Conservation (phyloP, 37 sponge, comb jelly and placozoan genomes). For the Petrosia ficiformis region DNA sequence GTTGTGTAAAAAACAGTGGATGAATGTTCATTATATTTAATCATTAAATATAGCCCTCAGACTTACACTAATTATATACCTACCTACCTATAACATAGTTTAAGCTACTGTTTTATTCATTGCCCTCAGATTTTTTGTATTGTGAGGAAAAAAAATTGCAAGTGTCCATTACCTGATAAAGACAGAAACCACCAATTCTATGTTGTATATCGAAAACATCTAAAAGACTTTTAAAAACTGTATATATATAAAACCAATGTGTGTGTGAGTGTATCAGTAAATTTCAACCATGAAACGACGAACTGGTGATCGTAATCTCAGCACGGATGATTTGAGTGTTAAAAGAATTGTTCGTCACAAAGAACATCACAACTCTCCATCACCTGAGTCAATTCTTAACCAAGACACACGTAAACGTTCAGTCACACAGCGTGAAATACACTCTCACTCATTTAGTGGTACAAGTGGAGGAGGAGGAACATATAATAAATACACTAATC, state of each 20-base stretch:
- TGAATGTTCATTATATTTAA: too few relatives aligned
- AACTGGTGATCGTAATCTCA: not conserved
- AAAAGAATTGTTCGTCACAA: slow-evolving; percentile 59
- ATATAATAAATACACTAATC: not conserved
- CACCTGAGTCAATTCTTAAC: slow-evolving; percentile 5
- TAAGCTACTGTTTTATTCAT: not conserved
- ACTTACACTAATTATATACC: too few relatives aligned
- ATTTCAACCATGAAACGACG: slow-evolving; percentile 32
- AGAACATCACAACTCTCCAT: slow-evolving; percentile 5
- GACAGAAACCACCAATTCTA: too few relatives aligned
- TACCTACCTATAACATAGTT: not conserved
- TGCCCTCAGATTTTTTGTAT: not conserved
- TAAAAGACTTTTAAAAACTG: too few relatives aligned
- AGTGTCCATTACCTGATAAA: too few relatives aligned
- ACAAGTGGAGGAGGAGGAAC: not conserved
- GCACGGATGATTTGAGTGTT: not conserved
- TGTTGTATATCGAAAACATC: too few relatives aligned
- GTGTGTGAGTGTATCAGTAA: too few relatives aligned
- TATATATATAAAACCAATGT: too few relatives aligned
- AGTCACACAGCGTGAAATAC: not conserved
- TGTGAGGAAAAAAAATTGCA: too few relatives aligned
- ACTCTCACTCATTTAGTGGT: not conserved
- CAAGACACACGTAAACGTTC: slow-evolving; percentile 13
- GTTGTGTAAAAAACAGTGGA: too few relatives aligned
- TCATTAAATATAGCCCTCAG: too few relatives aligned